Percentiles rank a stretch among this genome's conserved stretches.
These are phyloP conservation scores for Folsomia candida DNA, from an alignment of 2,888 invertebrate species.

Conservation along the genomic window DNA sequence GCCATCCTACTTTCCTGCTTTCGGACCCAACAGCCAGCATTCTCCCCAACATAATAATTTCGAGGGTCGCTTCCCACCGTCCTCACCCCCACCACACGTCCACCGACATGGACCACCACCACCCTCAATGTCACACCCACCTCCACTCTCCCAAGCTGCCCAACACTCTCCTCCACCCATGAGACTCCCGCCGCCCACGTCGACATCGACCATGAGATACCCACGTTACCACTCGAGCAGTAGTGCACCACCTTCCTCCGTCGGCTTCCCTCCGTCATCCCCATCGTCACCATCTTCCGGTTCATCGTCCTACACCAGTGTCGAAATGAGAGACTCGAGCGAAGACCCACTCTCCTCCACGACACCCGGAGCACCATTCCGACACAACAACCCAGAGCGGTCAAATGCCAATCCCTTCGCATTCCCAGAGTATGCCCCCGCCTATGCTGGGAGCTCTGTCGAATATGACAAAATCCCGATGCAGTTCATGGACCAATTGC, in stretches of 20 bases:
- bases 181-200: not conserved
- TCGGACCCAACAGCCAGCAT: not conserved
- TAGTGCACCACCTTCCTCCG: not conserved
- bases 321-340: conserved; percentile 8
- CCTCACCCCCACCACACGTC: conserved; percentile 15
- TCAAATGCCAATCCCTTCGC: not conserved
- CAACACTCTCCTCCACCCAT: not conserved
- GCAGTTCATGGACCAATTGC: conserved; percentile 43
- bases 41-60: conserved; percentile 9
- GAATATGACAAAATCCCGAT: conserved; percentile 48
- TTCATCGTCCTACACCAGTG: not conserved
- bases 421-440: not conserved
- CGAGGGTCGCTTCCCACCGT: not conserved
- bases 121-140: not conserved
- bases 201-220: not conserved
- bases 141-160: conserved; percentile 19
- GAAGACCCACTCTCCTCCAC: not conserved
- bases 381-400: conserved; percentile 16
- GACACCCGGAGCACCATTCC: not conserved
- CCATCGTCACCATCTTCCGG: not conserved
- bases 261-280: not conserved
- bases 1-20: conserved; percentile 13
- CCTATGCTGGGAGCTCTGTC: conserved; percentile 16
- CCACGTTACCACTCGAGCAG: not conserved
- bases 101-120: conserved; percentile 8